Evolutionary conservation across 2,797 vertebrate species (phyloP).

Genomic region (Cynopterus sphinx): DNA sequence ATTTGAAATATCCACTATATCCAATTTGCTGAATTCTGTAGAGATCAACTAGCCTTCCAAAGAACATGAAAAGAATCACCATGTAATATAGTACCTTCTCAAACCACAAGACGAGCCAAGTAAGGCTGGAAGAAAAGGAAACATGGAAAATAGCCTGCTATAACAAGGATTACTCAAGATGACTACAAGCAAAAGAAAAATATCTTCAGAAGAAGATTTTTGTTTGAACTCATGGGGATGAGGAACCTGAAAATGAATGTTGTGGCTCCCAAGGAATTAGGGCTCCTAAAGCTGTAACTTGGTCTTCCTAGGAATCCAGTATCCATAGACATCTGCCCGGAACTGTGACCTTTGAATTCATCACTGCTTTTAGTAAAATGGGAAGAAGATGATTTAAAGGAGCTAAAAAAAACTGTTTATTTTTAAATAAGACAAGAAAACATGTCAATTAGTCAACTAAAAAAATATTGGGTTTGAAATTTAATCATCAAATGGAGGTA

Average conservation of each 20-base stretch:
- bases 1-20: neutral
- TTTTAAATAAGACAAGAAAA: conserved; percentile 42
- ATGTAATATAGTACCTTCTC: neutral
- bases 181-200: conserved; percentile 3
- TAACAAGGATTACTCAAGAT: conserved; percentile 25
- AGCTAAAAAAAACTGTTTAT: neutral
- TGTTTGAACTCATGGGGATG: neutral
- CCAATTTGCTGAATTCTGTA: neutral
- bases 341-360: conserved; percentile 54
- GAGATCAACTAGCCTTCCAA: neutral
- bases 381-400: conserved; percentile 49
- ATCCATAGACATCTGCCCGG: conserved; percentile 19
- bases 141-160: neutral
- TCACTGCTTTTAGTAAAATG: conserved; percentile 57
- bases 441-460: conserved; percentile 20
- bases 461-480: conserved; percentile 42
- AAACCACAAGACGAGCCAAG: neutral
- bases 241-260: conserved; percentile 48
- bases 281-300: conserved; percentile 22
- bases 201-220: neutral
- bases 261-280: neutral
- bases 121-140: neutral
- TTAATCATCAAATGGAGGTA: conserved; percentile 45
- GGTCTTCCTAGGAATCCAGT: conserved; percentile 48
- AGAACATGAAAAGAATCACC: neutral